phyloP scores from a whole-genome alignment of 2,113 vertebrate genomes.

The Tachuris rubrigastra region DNA sequence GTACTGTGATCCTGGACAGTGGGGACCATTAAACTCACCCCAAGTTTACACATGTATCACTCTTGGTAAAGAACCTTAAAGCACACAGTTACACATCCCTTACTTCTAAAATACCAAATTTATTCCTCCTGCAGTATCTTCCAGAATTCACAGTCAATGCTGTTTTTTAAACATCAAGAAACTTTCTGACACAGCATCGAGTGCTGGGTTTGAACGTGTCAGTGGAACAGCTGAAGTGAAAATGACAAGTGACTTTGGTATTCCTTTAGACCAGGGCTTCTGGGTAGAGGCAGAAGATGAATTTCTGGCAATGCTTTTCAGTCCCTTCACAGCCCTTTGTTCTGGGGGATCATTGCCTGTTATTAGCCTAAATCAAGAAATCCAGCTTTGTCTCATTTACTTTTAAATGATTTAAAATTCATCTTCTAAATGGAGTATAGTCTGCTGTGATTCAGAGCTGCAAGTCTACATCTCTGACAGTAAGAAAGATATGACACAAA shows the following conservation, averaged over 20 bases:
- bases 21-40: background rate
- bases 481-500: slow-evolving; percentile 28
- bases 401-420: slow-evolving; percentile 49
- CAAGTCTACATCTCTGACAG: slow-evolving; percentile 31
- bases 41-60: background rate
- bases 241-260: background rate
- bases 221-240: background rate
- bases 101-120: background rate
- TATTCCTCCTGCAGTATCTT: background rate
- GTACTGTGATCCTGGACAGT: background rate
- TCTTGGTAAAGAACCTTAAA: background rate
- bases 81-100: background rate
- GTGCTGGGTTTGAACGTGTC: background rate
- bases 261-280: background rate
- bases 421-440: slow-evolving; percentile 36
- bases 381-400: slow-evolving; percentile 64
- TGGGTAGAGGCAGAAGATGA: slow-evolving; percentile 17
- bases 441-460: slow-evolving; percentile 43
- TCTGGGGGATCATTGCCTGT: slow-evolving; percentile 15
- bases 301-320: slow-evolving; percentile 25
- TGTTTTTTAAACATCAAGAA: background rate
- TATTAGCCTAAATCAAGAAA: slow-evolving; percentile 49
- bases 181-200: background rate
- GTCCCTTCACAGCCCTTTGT: slow-evolving; percentile 4
- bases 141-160: background rate